Percentiles rank a stretch among this genome's conserved stretches.
Evolutionary conservation across 2,888 invertebrate genomes (phyloP).

Genomic region (Melanargia galathea): DNA sequence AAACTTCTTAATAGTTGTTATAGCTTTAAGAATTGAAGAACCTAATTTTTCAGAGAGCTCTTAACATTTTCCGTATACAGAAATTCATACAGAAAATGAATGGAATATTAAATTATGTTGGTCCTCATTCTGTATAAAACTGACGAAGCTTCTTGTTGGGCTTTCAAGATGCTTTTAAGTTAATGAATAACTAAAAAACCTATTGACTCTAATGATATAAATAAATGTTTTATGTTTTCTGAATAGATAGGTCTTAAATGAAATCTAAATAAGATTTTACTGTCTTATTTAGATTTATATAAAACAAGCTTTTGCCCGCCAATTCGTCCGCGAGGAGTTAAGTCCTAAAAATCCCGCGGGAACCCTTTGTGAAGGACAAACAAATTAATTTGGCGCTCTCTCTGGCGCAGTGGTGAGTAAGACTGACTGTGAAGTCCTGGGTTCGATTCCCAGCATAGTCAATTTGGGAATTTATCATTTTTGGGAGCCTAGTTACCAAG

Average conservation of each 20-base stretch:
- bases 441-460: no score
- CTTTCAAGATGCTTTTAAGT: conserved; percentile 80
- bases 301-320: no score
- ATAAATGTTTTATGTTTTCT: conserved; percentile 34
- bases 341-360: no score
- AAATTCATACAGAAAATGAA: conserved; percentile 78
- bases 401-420: no score
- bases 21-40: neutral
- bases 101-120: conserved; percentile 80
- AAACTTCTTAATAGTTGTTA: conserved; percentile 1
- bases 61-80: conserved; percentile 65
- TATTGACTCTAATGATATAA: conserved; percentile 62
- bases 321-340: no score
- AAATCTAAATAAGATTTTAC: neutral
- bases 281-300: neutral
- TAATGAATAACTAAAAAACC: conserved; percentile 78
- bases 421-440: no score
- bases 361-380: no score
- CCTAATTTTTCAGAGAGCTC: conserved; percentile 49
- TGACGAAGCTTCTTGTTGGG: conserved; percentile 79
- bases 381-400: no score
- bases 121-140: conserved; percentile 74
- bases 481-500: no score
- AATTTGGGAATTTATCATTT: no score
- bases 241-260: conserved; percentile 4